Evolutionary conservation across 2,888 invertebrate species (phyloP), one percentile per base, ranked within the genome.

Genomic region (Platycheirus rosarum): DNA sequence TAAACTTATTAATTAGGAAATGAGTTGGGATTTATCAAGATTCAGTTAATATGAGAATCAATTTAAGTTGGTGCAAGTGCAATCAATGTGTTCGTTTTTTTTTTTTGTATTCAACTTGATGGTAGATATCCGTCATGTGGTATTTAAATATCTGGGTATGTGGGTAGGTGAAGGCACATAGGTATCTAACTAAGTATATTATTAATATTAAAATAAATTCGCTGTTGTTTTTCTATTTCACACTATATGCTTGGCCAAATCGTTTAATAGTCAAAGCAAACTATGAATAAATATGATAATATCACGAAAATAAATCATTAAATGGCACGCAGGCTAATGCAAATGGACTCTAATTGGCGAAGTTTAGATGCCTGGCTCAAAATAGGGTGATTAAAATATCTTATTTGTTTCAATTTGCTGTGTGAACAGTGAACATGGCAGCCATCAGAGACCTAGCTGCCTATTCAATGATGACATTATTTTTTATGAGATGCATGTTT

Each of bases 1-100:
- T 4, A 63, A 77, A 82, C 26, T 77, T 68, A 71, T 82, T 82
- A 76, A 71, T 82, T 82, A 77, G 82, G 76, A 80, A 75, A 69
- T 69, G 69, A 73, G 71, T 53, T 8, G 51, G 26, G 42, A 68
- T 57, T 77, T 73, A 82, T 82, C 82, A 71, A 77, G 80, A 80
- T 80, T 4, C 13, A 37, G 73, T 60, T 71, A 40, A 60, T 70
- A 57, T 42, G 65, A 42, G 57, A 53, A 53, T 62, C 16, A 14
- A 8, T 32, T 32, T 3, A 4, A 32, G 29, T 8, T 32, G 8
- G 26, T 26, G 26, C 26, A 26, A 26, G 29, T 8, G 29, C 8
- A 32, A 32, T 23, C 23, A 23, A n/a, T n/a, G n/a, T n/a, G n/a
- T n/a, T n/a, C n/a, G n/a, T n/a, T n/a, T 23, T 23, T 23, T 23